Evolutionary conservation across 2,113 vertebrate genomes (phyloP), one percentile per base, ranked within the genome.

Genomic region (Tapirus terrestris): DNA sequence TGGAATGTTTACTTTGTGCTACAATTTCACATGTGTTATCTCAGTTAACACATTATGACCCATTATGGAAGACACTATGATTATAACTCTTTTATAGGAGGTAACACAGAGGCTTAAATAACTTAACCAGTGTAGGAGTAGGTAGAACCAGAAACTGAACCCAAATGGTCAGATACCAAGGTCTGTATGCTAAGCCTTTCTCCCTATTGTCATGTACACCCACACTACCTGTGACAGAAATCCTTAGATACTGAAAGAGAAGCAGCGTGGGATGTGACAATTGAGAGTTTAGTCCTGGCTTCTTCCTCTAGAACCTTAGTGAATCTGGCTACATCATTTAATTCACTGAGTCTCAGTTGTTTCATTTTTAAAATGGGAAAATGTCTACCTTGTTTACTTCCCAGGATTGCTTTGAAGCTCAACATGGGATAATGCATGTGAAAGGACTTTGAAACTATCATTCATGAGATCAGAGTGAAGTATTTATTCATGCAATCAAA

Each of bases 181-280:
- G 51, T 39, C 3, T 45, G 6, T 10, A 53, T 68, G 33, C 23
- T 45, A 25, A 63, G 27, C 16, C 31, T 92, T 36, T 36, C 1
- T 48, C 5, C 17, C 12, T 20, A 1, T 21, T 20, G 17, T 81
- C 16, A 14, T 8, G 7, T 14, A 6, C 0, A 3, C 16, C 11
- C 27, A 51, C 12, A 48, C 4, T 29, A 18, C 12, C n/a, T 31
- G 33, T 5, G 13, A 43, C 45, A 91, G 36, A 83, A 87, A 85
- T 65, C 45, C 31, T 45, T 93, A 33, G 39, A 36, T 12, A 7
- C 6, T 13, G 36, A 43, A 73, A 82, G 1, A 91, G 8, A 11
- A 56, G 12, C 6, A 27, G 20, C 10, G 2, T 39, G 31, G 23
- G 14, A 36, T n/a, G 9, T 45, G 18, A 6, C 84, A 45, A 80